A percentile compares a stretch with the other conserved stretches of the same genome.
Conservation (phyloP, 2,888 invertebrate genomes). For the Eupithecia inturbata region DNA sequence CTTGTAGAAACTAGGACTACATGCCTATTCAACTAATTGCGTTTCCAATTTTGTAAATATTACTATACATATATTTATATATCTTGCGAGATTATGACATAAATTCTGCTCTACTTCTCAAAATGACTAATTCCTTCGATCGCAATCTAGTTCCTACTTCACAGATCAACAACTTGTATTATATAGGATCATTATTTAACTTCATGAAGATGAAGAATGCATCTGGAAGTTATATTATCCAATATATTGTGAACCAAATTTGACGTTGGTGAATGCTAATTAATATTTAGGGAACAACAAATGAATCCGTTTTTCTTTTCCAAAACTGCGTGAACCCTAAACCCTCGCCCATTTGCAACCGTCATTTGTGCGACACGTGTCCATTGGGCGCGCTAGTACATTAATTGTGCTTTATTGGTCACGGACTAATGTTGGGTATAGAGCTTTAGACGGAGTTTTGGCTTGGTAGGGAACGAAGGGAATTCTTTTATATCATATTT, state of each 20-base stretch:
- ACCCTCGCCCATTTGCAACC: slow-evolving; percentile 52
- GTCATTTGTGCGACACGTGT: slow-evolving; percentile 79
- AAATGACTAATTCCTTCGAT: background rate
- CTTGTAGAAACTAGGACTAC: background rate
- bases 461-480: slow-evolving; percentile 58
- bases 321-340: slow-evolving; percentile 58
- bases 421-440: slow-evolving; percentile 57
- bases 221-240: too few species aligned
- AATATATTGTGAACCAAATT: too few species aligned
- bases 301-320: slow-evolving; percentile 5
- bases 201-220: too few species aligned
- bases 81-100: background rate
- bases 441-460: slow-evolving; percentile 47
- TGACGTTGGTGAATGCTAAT: background rate
- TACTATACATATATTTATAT: background rate
- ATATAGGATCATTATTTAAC: too few species aligned
- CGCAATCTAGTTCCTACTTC: background rate
- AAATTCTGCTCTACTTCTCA: background rate
- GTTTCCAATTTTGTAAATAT: background rate
- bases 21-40: background rate
- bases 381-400: slow-evolving; percentile 64
- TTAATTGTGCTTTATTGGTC: slow-evolving; percentile 60
- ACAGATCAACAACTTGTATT: too few species aligned
- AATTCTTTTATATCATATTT: too few species aligned
- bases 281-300: background rate